Percentiles rank a stretch among this genome's conserved stretches.
These are phyloP conservation scores for Nematolebias whitei DNA, from an alignment of 2,113 vertebrate genomes.

Conservation along the genomic window DNA sequence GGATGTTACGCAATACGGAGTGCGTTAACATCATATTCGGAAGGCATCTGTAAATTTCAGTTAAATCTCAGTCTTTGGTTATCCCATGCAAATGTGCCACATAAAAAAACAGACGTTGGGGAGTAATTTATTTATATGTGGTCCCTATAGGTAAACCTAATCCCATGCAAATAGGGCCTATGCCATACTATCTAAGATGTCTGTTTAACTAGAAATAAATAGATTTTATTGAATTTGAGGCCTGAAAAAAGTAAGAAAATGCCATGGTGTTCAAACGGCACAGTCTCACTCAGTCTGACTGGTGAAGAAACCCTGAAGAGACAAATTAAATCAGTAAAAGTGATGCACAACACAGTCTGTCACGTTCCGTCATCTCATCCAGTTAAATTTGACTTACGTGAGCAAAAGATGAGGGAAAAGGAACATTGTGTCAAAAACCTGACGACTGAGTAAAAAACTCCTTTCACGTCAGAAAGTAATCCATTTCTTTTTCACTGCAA, in stretches of 20 bases:
- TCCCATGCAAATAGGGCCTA: too few species aligned
- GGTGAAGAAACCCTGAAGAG: conserved; percentile 4
- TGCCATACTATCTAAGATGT: not conserved
- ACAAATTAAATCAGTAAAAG: conserved; percentile 7
- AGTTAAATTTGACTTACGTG: conserved; percentile 57
- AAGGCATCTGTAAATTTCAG: too few species aligned
- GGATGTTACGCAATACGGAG: too few species aligned
- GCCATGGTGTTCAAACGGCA: not conserved
- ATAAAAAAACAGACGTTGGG: too few species aligned
- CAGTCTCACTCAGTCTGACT: conserved; percentile 3
- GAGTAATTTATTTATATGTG: too few species aligned
- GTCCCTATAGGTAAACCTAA: too few species aligned
- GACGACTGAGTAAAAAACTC: conserved; percentile 49
- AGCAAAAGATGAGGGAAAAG: conserved; percentile 43
- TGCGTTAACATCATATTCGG: too few species aligned
- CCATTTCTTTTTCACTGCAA: conserved; percentile 39
- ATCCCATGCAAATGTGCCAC: too few species aligned
- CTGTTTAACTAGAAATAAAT: conserved; percentile 11
- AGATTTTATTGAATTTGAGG: conserved; percentile 10
- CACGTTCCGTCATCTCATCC: conserved; percentile 27
- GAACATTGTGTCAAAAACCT: conserved; percentile 65
- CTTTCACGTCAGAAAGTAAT: conserved; percentile 55
- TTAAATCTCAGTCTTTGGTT: too few species aligned
- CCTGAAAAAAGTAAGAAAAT: not conserved
- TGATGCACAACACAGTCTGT: conserved; percentile 8